A percentile compares a stretch with the other conserved stretches of the same genome.
Conservation (phyloP, 2,888 invertebrate genomes). For the Megastigmus dorsalis region DNA sequence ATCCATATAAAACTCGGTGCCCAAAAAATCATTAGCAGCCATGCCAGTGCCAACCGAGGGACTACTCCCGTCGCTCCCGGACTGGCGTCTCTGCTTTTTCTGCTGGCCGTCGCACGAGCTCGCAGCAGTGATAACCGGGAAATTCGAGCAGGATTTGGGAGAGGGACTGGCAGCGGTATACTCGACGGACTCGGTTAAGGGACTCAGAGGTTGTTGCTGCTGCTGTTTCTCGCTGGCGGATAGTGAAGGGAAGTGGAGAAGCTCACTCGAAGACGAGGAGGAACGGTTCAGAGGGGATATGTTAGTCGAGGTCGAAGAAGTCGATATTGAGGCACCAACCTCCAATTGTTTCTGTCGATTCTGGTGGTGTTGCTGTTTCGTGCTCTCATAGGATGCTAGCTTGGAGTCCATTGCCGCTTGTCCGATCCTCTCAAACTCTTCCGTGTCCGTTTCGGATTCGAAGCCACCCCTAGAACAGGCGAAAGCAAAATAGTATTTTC, state of each 20-base stretch:
- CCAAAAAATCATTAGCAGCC: constrained; percentile 80
- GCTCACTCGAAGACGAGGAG: constrained; percentile 65
- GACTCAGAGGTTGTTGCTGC: constrained; percentile 64
- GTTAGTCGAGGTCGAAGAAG: constrained; percentile 70
- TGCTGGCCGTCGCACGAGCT: constrained; percentile 72
- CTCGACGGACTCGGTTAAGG: constrained; percentile 68
- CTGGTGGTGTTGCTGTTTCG: constrained; percentile 58
- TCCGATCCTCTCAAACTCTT: constrained; percentile 87
- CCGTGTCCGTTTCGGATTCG: constrained; percentile 88
- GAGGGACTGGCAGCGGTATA: constrained; percentile 7
- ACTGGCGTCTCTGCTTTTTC: constrained; percentile 70
- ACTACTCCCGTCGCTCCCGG: constrained; percentile 70
- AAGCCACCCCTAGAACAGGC: constrained; percentile 78
- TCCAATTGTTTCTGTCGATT: constrained; percentile 69
- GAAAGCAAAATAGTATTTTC: too few relatives aligned
- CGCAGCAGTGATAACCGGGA: constrained; percentile 48
- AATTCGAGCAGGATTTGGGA: constrained; percentile 28
- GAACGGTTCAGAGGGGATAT: constrained; percentile 64
- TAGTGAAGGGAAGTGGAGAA: constrained; percentile 66
- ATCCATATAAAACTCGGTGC: constrained; percentile 91
- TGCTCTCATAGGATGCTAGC: constrained; percentile 64
- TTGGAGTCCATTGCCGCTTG: constrained; percentile 75
- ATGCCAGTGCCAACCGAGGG: constrained; percentile 72
- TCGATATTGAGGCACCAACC: constrained; percentile 70
- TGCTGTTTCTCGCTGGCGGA: constrained; percentile 56